Percentiles rank a stretch among this genome's conserved stretches.
These are phyloP conservation scores for Brachionichthys hirsutus DNA, from an alignment of 2,113 vertebrate species.

Conservation along the genomic window DNA sequence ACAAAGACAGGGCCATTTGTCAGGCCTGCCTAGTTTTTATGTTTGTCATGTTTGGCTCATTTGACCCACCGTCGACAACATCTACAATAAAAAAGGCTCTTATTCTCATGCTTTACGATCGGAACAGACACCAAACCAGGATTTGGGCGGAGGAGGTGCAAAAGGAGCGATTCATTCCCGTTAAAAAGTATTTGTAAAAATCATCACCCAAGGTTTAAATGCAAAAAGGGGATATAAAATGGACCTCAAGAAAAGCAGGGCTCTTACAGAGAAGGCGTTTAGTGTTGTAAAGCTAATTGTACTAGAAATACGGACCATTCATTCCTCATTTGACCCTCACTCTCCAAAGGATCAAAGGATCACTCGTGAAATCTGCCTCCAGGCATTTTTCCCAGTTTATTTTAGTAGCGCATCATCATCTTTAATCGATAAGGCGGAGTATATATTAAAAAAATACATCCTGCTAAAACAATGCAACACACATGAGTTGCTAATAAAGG, in stretches of 20 bases:
- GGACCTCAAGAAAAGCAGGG: slow-evolving; percentile 2
- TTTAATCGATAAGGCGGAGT: neutral
- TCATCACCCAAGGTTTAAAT: neutral
- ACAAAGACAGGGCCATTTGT: slow-evolving; percentile 47
- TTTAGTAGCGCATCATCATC: neutral
- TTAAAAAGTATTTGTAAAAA: neutral
- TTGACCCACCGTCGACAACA: slow-evolving; percentile 28
- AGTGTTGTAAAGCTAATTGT: slow-evolving; percentile 9
- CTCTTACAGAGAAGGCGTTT: neutral
- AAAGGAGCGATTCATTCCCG: no score
- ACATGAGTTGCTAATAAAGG: slow-evolving; percentile 23
- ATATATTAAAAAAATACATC: slow-evolving; percentile 14
- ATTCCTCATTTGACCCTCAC: slow-evolving; percentile 7
- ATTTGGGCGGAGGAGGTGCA: neutral
- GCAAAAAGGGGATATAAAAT: neutral
- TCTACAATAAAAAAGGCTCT: neutral
- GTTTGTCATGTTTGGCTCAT: slow-evolving; percentile 43
- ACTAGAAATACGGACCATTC: neutral
- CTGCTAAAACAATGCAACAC: neutral
- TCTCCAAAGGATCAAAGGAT: slow-evolving; percentile 9
- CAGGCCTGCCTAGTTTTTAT: slow-evolving; percentile 46
- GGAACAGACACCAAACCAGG: slow-evolving; percentile 3
- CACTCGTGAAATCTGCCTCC: neutral
- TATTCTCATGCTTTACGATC: neutral
- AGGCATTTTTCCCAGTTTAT: neutral